These are phyloP conservation scores for Avahi laniger DNA, from an alignment of 2,797 vertebrate species.

Conservation along the genomic window DNA sequence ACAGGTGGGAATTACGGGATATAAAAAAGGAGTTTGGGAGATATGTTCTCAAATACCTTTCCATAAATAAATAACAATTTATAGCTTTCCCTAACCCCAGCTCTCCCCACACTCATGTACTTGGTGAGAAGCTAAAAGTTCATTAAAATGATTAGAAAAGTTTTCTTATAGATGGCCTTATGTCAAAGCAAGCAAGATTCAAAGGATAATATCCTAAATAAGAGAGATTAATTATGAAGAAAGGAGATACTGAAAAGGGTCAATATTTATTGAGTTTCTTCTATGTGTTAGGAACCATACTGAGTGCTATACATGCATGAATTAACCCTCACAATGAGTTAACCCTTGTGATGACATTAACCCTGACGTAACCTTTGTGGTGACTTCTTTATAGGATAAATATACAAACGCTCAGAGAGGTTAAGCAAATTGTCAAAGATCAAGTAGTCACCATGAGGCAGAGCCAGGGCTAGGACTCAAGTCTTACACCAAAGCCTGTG, in stretches of 20 bases:
- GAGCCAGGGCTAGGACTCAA: background rate
- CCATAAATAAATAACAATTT: background rate
- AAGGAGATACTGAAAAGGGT: constrained; percentile 26
- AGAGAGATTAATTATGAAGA: constrained; percentile 23
- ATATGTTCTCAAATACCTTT: background rate
- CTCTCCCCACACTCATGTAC: background rate
- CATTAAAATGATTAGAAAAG: background rate
- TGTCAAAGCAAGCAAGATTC: constrained; percentile 24
- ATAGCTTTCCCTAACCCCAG: background rate
- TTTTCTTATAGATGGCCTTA: background rate
- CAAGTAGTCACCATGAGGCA: background rate
- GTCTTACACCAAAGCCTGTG: background rate
- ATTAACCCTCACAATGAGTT: constrained; percentile 27
- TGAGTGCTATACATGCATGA: background rate
- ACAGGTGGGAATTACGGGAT: background rate
- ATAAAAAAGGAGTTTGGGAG: background rate
- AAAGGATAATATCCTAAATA: constrained; percentile 19
- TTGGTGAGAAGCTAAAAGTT: background rate
- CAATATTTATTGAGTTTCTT: constrained; percentile 51
- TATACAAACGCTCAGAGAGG: background rate
- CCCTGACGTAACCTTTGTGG: background rate
- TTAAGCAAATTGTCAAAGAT: constrained; percentile 19
- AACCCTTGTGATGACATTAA: constrained; percentile 8
- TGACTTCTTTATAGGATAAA: background rate
- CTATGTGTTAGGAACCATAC: constrained; percentile 29